Percentiles rank a stretch among this genome's conserved stretches.
Conservation (phyloP, 2,888 invertebrate species). For the Mesorhabditis belari region DNA sequence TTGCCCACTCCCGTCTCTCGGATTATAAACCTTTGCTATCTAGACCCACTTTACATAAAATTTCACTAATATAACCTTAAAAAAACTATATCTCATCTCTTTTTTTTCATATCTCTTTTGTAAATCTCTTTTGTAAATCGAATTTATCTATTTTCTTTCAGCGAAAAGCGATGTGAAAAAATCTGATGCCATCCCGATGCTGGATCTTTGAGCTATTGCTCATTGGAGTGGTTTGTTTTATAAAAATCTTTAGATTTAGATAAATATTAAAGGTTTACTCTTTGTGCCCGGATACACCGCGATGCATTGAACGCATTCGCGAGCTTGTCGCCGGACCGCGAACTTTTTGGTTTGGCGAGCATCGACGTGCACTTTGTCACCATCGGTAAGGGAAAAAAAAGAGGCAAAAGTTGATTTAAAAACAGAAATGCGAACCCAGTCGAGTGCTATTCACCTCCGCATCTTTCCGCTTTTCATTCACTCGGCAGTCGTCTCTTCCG, state of each 20-base stretch:
- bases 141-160: background rate
- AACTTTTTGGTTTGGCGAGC: conserved; percentile 37
- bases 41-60: too few species aligned
- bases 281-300: conserved; percentile 23
- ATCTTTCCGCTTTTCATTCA: conserved; percentile 23
- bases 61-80: too few species aligned
- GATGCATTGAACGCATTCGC: conserved; percentile 25
- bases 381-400: background rate
- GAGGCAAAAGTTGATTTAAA: conserved; percentile 8
- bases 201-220: background rate
- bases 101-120: background rate
- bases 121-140: background rate
- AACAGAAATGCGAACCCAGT: conserved; percentile 6
- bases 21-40: too few species aligned
- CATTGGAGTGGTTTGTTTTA: too few species aligned
- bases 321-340: conserved; percentile 27
- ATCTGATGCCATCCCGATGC: background rate
- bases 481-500: conserved; percentile 30
- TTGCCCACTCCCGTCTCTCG: too few species aligned
- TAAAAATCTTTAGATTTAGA: background rate
- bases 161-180: background rate
- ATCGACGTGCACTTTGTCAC: conserved; percentile 21
- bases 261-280: conserved; percentile 1
- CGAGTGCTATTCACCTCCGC: conserved; percentile 13
- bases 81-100: too few species aligned